Conservation (phyloP, 2,888 invertebrate genomes). For the Agrypnus murinus region DNA sequence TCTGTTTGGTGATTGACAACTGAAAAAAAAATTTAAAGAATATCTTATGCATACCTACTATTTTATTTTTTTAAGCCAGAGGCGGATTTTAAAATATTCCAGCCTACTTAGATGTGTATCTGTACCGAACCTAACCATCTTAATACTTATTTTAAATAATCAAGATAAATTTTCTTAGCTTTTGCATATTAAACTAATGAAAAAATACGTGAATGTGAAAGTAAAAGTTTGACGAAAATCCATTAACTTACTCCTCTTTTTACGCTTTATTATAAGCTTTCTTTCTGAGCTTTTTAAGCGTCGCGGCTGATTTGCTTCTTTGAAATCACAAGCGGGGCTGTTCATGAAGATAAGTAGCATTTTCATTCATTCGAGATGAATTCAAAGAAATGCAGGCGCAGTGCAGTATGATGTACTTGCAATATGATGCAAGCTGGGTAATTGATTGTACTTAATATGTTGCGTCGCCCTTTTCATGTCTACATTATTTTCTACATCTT, state of each 20-base stretch:
- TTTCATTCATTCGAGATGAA: not conserved
- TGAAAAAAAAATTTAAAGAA: too few relatives aligned
- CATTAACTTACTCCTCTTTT: slow-evolving; percentile 18
- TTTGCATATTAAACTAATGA: slow-evolving; percentile 22
- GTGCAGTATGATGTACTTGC: not conserved
- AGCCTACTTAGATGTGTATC: too few relatives aligned
- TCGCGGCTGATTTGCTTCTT: not conserved
- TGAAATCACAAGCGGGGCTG: not conserved
- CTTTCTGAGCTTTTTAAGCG: not conserved
- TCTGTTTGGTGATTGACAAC: too few relatives aligned
- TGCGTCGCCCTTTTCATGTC: too few relatives aligned
- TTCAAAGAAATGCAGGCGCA: not conserved
- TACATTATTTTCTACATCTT: too few relatives aligned
- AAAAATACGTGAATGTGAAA: slow-evolving; percentile 23
- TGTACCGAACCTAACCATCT: too few relatives aligned
- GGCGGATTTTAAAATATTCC: too few relatives aligned
- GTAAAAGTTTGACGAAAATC: slow-evolving; percentile 23
- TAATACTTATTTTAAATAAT: slow-evolving; percentile 15
- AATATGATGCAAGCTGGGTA: too few relatives aligned
- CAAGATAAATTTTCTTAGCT: slow-evolving; percentile 12
- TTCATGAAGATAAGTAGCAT: not conserved
- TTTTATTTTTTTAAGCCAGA: too few relatives aligned
- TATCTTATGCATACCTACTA: too few relatives aligned
- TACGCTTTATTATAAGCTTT: not conserved
- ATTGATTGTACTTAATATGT: too few relatives aligned